A percentile compares a stretch with the other conserved stretches of the same genome.
These are phyloP conservation scores for Anser cygnoides DNA, from an alignment of 2,113 vertebrate genomes.

Conservation along the genomic window DNA sequence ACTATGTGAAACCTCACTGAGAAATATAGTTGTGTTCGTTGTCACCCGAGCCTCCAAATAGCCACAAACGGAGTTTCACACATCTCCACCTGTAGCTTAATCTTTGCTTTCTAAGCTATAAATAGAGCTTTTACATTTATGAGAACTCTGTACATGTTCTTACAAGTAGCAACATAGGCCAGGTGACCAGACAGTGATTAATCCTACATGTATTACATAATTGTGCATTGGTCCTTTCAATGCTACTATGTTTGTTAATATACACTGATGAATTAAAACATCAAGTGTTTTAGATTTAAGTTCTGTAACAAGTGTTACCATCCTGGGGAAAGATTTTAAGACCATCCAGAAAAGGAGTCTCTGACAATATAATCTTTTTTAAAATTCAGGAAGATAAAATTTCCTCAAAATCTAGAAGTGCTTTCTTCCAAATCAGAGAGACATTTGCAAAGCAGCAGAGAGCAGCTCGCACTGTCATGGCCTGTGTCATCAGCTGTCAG, in stretches of 20 bases:
- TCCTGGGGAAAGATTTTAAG: not conserved
- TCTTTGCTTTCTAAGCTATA: not conserved
- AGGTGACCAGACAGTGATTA: not conserved
- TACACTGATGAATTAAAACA: not conserved
- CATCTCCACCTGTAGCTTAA: not conserved
- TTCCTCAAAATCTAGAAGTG: not conserved
- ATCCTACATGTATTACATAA: not conserved
- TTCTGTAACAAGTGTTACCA: not conserved
- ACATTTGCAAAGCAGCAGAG: not conserved
- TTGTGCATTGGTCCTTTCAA: not conserved
- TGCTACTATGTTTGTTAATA: not conserved
- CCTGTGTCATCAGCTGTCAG: not conserved
- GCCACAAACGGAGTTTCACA: not conserved
- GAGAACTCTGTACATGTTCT: not conserved
- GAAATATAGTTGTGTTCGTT: not conserved
- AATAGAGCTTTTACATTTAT: not conserved
- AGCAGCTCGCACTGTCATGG: fast-evolving
- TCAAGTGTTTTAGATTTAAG: not conserved
- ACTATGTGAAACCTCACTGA: not conserved
- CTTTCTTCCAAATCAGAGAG: not conserved
- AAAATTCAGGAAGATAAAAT: not conserved
- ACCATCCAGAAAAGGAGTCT: too few species aligned
- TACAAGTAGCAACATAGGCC: not conserved
- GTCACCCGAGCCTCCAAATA: not conserved
- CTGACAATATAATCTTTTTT: not conserved